These are phyloP conservation scores for Paedocypris sp. DNA, from an alignment of 2,113 vertebrate species.

Conservation along the genomic window DNA sequence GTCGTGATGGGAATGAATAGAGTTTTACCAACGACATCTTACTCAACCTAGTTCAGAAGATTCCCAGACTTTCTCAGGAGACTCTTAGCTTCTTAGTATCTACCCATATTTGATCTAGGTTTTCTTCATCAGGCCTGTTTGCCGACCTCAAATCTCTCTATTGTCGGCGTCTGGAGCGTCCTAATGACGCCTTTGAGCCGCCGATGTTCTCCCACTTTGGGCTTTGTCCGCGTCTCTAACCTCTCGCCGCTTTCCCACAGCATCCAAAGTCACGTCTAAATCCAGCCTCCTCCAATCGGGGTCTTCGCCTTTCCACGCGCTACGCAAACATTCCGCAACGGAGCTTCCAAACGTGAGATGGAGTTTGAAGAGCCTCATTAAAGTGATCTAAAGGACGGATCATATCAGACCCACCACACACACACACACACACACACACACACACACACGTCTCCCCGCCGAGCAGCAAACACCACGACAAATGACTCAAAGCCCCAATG, in stretches of 20 bases:
- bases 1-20: too few species aligned
- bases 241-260: slow-evolving; percentile 64
- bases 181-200: slow-evolving; percentile 53
- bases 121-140: slow-evolving; percentile 48
- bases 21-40: background rate
- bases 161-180: slow-evolving; percentile 42
- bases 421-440: too few species aligned
- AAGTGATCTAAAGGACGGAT: slow-evolving; percentile 47
- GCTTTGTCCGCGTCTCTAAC: slow-evolving; percentile 67
- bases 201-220: slow-evolving; percentile 39
- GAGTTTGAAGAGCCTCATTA: slow-evolving; percentile 24
- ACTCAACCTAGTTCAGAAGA: background rate
- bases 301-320: too few species aligned
- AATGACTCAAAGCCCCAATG: slow-evolving; percentile 63
- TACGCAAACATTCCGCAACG: too few species aligned
- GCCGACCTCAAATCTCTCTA: slow-evolving; percentile 53
- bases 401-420: slow-evolving; percentile 79
- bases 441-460: slow-evolving; percentile 63
- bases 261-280: slow-evolving; percentile 22
- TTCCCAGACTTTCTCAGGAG: slow-evolving; percentile 45
- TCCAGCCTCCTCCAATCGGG: too few species aligned
- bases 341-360: too few species aligned
- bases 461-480: slow-evolving; percentile 64
- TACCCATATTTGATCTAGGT: slow-evolving; percentile 55
- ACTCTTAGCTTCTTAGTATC: slow-evolving; percentile 46